Percentiles rank a stretch among this genome's conserved stretches.
Evolutionary conservation across 2,797 vertebrate genomes (phyloP).

Genomic region (Natrix natrix): DNA sequence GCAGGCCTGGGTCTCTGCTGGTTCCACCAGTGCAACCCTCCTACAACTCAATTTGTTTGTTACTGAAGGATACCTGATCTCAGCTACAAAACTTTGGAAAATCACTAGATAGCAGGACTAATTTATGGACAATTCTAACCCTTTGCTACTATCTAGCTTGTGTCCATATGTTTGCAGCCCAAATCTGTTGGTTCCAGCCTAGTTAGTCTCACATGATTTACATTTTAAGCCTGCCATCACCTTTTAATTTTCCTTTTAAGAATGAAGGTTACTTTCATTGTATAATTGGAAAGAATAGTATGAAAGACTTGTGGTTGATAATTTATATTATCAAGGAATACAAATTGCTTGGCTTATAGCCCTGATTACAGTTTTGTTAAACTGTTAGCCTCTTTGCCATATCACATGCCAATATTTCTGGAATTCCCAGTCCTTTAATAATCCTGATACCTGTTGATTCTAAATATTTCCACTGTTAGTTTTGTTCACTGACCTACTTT

Average conservation of each 20-base stretch:
- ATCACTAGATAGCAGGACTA: background rate
- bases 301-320: background rate
- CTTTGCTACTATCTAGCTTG: background rate
- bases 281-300: background rate
- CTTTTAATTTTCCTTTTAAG: background rate
- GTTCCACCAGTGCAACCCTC: background rate
- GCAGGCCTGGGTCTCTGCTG: too few species aligned
- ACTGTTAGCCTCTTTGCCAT: background rate
- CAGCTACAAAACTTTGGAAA: background rate
- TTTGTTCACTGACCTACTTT: background rate
- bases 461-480: background rate
- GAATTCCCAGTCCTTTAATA: background rate
- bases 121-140: background rate
- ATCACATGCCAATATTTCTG: background rate
- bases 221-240: background rate
- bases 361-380: background rate
- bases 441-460: background rate
- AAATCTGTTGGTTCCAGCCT: background rate
- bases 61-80: background rate
- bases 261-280: background rate
- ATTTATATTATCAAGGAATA: background rate
- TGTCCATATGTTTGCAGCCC: background rate
- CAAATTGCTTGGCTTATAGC: background rate
- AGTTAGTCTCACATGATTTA: background rate
- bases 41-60: background rate